Base-by-base conservation (phyloP, 2,113 vertebrate genomes). In the Labeo catla region DNA sequence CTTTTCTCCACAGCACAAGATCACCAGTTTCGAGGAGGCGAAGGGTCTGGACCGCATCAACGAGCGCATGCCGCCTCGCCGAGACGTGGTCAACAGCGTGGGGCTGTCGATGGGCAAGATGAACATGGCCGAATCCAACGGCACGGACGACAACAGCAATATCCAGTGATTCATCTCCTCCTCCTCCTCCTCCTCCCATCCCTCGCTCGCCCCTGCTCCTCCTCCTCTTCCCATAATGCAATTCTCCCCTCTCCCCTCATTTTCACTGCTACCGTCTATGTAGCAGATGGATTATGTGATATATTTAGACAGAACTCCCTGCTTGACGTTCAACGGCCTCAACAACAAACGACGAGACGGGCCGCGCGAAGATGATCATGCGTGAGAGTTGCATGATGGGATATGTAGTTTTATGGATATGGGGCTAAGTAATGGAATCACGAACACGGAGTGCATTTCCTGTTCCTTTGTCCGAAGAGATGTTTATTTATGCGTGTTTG, bases 131-230 rank as follows among this genome's bases (percentile, higher is more conserved):
- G 95, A 96, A 89, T 93, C 95, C 91, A 96, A 96, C n/a, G 95
- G 95, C 77, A 95, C 95, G 45, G 95, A 96, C 85, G 95, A 92
- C 93, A 96, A 96, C 94, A 95, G 95, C 94, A 96, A 96, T 94
- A 94, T 95, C 88, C 94, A 95, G 94, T 95, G 95, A 95, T 92
- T 90, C 54, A 63, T 86, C 72, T 50, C n/a, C 63, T 83, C 45
- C 47, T 57, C 45, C 28, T 47, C 61, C 19, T 50, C 66, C 50
- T 72, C 50, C 45, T 81, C 84, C 28, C 8, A n/a, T 78, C 52
- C 74, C 63, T 54, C 81, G 16, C 74, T 78, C 47, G 19, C 21
- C 52, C 61, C n/a, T 49, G 19, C 61, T 73, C 59, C 39, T 76
- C 77, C 61, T 72, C 63, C 39, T 76, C 77, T 50, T 72, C 74